Conservation (phyloP, 2,113 vertebrate species). For the Thunnus thynnus region DNA sequence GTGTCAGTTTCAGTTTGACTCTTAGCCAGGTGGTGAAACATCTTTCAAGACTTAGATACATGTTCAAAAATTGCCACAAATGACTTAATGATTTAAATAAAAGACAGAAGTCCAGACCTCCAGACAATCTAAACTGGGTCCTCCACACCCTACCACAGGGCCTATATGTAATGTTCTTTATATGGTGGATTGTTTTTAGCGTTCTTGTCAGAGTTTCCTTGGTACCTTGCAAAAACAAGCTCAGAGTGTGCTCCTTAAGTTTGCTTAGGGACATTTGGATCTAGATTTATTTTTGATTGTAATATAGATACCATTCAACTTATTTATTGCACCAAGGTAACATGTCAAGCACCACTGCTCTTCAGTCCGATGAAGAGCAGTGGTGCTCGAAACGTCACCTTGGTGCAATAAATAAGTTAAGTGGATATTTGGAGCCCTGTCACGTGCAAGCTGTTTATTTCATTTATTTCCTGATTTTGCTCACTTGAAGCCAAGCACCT, state of each 20-base stretch:
- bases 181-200: not conserved
- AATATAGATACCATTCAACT: not conserved
- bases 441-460: too few relatives aligned
- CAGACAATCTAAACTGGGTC: not conserved
- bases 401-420: too few relatives aligned
- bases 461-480: too few relatives aligned
- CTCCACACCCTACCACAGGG: too few relatives aligned
- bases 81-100: not conserved
- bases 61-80: conserved; percentile 9
- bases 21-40: not conserved
- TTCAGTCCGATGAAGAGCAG: too few relatives aligned
- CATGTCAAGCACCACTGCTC: too few relatives aligned
- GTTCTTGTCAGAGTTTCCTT: too few relatives aligned
- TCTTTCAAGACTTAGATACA: not conserved
- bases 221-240: not conserved
- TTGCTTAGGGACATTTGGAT: conserved; percentile 10
- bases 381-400: too few relatives aligned
- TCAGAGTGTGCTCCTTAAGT: not conserved
- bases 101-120: not conserved
- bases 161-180: not conserved
- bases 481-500: too few relatives aligned
- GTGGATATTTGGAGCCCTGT: too few relatives aligned
- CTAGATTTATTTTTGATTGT: conserved; percentile 12
- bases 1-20: not conserved
- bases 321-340: too few relatives aligned